Base-by-base conservation (phyloP, 2,888 invertebrate species). In the Cinara cedri region DNA sequence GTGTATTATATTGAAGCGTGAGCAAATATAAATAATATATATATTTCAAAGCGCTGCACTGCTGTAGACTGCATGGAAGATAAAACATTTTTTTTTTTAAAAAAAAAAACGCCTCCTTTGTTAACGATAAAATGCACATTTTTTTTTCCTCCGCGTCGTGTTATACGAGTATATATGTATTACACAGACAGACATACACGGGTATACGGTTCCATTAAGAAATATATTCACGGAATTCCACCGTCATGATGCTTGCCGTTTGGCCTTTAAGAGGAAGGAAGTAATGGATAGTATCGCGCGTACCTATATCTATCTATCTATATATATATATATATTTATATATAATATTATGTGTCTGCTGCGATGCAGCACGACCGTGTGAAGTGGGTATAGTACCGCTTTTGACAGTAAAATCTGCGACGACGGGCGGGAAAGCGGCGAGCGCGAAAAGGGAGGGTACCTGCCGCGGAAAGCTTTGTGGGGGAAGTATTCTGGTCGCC, bases 331-430 rank as follows among this genome's bases (percentile, higher is more conserved):
- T n/a, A n/a, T n/a, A n/a, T n/a, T n/a, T n/a, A n/a, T n/a, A n/a
- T n/a, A n/a, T n/a, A n/a, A n/a, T n/a, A n/a, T n/a, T n/a, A n/a
- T n/a, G n/a, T n/a, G n/a, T n/a, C n/a, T n/a, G n/a, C n/a, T 54
- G 19, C 3, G 26, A 10, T 65, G 24, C 10, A 19, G n/a, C n/a
- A 16, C n/a, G 19, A n/a, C 34, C 34, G 34, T 6, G 21, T 78
- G 70, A 78, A 78, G 78, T 78, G 78, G 70, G 46, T 76, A 68
- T 62, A 65, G 34, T 6, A 42, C 65, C 78, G 51, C 51, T 78
- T 78, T 78, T 62, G 78, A 78, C 57, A 24, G 70, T 49, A 49
- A 70, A 78, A 78, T 70, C 70, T 68, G 78, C 60, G n/a, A 57
- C 13, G 19, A 49, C 57, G 11, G 26, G 26, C 46, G n/a, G 46